Percentiles rank a stretch among this genome's conserved stretches.
phyloP scores from a whole-genome alignment of 2,113 vertebrate genomes.

The Hystrix brachyura region DNA sequence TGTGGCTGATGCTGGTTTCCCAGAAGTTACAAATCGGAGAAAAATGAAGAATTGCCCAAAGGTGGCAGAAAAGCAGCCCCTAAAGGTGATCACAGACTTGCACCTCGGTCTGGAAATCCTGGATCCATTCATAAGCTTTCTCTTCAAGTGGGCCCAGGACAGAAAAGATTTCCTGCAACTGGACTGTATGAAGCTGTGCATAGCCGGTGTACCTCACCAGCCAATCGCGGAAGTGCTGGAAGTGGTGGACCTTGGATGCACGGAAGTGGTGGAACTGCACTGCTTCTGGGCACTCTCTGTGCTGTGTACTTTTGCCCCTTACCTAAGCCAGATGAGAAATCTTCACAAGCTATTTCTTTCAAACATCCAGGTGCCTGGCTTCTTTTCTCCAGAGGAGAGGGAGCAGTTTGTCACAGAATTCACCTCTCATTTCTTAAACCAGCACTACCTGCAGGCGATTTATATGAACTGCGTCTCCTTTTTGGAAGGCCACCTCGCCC shows the following conservation, averaged over 20 bases:
- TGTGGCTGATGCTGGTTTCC: too few relatives aligned
- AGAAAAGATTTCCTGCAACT: neutral
- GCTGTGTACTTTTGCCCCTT: too few relatives aligned
- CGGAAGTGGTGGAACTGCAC: neutral
- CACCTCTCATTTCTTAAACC: too few relatives aligned
- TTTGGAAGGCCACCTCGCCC: too few relatives aligned
- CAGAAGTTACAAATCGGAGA: neutral
- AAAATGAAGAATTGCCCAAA: neutral
- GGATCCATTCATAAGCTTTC: neutral
- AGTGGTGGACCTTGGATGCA: neutral
- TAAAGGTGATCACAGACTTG: neutral
- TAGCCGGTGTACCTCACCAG: accelerated
- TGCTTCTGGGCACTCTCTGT: neutral
- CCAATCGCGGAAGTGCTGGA: neutral
- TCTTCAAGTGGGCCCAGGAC: neutral
- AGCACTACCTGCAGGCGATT: too few relatives aligned
- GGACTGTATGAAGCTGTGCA: neutral
- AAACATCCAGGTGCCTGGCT: too few relatives aligned
- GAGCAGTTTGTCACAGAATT: too few relatives aligned
- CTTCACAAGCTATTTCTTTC: too few relatives aligned
- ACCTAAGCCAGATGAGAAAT: too few relatives aligned
- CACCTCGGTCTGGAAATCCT: accelerated
- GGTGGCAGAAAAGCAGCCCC: too few relatives aligned
- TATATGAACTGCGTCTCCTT: too few relatives aligned
- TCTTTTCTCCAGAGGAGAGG: too few relatives aligned